Conservation (phyloP, 2,113 vertebrate genomes). For the Herpetotheres cachinnans region DNA sequence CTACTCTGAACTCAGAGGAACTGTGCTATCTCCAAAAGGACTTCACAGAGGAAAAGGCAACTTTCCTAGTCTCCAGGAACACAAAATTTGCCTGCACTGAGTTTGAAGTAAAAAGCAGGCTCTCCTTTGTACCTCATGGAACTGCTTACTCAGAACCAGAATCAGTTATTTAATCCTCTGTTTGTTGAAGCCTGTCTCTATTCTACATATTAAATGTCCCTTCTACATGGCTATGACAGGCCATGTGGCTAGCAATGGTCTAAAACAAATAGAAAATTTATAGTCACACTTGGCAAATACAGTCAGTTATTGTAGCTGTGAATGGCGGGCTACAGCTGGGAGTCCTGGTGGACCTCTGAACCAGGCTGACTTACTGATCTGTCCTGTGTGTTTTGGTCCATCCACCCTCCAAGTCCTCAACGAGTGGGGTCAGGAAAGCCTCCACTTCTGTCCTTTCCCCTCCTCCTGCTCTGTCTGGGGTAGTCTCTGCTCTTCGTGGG, state of each 20-base stretch:
- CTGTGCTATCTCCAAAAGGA: neutral
- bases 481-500: neutral
- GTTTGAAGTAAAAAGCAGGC: neutral
- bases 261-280: neutral
- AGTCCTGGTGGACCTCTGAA: neutral
- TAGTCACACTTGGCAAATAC: neutral
- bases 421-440: neutral
- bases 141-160: neutral
- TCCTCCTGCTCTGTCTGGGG: neutral
- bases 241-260: rapidly evolving
- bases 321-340: neutral
- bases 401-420: neutral
- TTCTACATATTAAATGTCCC: neutral
- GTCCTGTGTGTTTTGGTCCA: neutral
- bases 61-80: neutral
- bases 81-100: neutral
- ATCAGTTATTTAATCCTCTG: neutral
- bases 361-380: neutral
- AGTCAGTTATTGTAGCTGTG: neutral
- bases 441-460: neutral
- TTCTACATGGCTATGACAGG: neutral
- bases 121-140: neutral
- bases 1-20: neutral
- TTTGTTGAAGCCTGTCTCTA: neutral
- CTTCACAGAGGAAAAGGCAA: neutral